Base-by-base conservation (phyloP, 1,140 invertebrate species). In the Acyrthosiphon pisum region DNA sequence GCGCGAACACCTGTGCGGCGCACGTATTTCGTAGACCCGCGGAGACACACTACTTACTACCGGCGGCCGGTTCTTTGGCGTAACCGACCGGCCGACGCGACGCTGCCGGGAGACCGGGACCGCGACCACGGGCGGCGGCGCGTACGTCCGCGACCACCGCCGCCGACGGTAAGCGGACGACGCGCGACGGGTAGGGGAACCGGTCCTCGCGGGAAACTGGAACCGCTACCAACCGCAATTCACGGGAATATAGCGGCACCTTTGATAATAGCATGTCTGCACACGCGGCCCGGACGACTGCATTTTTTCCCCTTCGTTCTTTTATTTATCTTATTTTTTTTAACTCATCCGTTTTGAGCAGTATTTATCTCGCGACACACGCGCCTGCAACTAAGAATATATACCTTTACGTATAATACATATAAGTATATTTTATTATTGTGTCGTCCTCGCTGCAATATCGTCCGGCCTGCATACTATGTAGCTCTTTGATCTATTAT, bases 161-260 rank as follows among this genome's bases (percentile, higher is more conserved):
- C 88, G 37, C 53, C 6, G 56, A 0, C 26, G 56, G 20, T 1
- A 9, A 41, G 23, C 22, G 44, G 53, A n/a, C 37, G 37, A 60
- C 37, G 37, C 41, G 60, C 37, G 37, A 60, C 37, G 37, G 56
- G 60, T 76, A 76, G 60, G 89, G 89, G 53, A 90, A 90, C 89
- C 89, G 89, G 89, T 90, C 89, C 89, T 90, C 89, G 56, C 89
- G 89, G 89, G 89, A 90, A 90, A 90, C 89, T 90, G 89, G 89
- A 90, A 90, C 89, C 89, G 89, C 89, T 90, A 90, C 89, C 89
- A 90, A 90, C 89, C 89, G 89, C 89, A 68, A 90, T 90, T 90
- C 89, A 90, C 89, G 53, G 89, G 89, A 90, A 90, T 90, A 90
- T 90, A 90, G 89, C 89, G 89, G 89, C 89, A 90, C 89, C 89